Evolutionary conservation across 2,113 vertebrate species (phyloP), one percentile per base, ranked within the genome.

Genomic region (Misgurnus anguillicaudatus): DNA sequence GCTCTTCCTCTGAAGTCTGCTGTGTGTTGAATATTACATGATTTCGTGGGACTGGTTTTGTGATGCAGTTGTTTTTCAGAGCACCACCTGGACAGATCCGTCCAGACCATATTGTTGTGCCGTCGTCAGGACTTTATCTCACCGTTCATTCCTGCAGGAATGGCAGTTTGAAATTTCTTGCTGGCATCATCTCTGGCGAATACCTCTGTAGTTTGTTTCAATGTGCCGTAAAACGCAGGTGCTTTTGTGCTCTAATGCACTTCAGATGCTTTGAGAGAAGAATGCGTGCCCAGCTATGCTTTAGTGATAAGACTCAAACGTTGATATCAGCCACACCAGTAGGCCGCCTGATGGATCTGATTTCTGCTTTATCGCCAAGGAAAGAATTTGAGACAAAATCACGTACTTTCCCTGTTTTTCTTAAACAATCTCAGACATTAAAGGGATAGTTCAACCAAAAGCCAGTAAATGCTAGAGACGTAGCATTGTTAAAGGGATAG

Each of bases 191-290:
- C 48, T 8, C 2, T 9, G 67, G 53, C 41, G 17, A 24, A 45
- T 3, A 5, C 19, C 38, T 62, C 68, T 65, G 60, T 45, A 47
- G 75, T 72, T 78, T 53, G 42, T 73, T 51, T 73, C 68, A 67
- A 42, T 72, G 67, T 66, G 24, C 36, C 68, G 11, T 78, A 67
- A 73, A 77, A 47, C 8, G 24, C 57, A 51, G 68, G 68, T 64
- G 19, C 69, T 82, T 82, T 82, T 55, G 57, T 42, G 73, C 48
- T 51, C 13, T 42, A 78, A 78, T 76, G 24, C 78, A 39, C 58
- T 45, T 16, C 66, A 38, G 68, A 41, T 13, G n/a, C 38, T 71
- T 61, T 38, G 41, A 57, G 75, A 64, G 21, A 51, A n/a, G 76
- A 71, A 64, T 10, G 45, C 51, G 21, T 19, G 61, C 75, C 10